Conservation (phyloP, 2,113 vertebrate species). For the Choloepus hoffmanni region DNA sequence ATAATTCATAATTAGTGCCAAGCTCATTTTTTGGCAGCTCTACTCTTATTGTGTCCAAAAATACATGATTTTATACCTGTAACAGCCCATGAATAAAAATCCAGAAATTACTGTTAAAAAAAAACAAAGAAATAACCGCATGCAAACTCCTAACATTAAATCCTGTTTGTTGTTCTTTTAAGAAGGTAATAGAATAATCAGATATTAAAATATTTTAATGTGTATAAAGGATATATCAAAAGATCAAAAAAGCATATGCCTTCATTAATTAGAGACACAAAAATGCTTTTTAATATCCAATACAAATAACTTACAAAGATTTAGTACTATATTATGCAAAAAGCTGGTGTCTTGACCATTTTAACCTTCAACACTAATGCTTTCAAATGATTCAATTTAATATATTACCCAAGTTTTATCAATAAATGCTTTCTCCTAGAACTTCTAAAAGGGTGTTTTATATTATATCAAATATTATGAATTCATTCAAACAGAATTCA, state of each 20-base stretch:
- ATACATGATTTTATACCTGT: neutral
- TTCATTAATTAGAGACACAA: neutral
- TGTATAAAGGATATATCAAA: neutral
- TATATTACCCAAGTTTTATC: neutral
- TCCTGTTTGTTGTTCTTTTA: neutral
- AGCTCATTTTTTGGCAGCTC: neutral
- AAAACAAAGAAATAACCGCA: neutral
- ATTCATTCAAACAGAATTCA: neutral
- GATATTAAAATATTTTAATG: slow-evolving; percentile 8
- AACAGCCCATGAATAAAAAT: neutral
- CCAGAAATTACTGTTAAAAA: neutral
- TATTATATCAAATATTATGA: neutral
- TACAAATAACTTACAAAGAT: neutral
- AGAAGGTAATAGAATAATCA: neutral
- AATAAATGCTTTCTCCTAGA: neutral
- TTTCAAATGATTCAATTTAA: neutral
- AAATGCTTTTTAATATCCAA: neutral
- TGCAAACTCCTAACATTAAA: neutral
- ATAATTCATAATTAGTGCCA: neutral
- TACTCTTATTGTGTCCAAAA: neutral
- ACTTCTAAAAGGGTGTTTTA: neutral
- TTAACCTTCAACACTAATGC: neutral
- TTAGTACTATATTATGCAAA: neutral
- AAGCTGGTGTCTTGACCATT: neutral
- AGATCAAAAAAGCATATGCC: neutral